phyloP scores from a whole-genome alignment of 2,113 vertebrate species.

The Pelecanoides urinatrix region DNA sequence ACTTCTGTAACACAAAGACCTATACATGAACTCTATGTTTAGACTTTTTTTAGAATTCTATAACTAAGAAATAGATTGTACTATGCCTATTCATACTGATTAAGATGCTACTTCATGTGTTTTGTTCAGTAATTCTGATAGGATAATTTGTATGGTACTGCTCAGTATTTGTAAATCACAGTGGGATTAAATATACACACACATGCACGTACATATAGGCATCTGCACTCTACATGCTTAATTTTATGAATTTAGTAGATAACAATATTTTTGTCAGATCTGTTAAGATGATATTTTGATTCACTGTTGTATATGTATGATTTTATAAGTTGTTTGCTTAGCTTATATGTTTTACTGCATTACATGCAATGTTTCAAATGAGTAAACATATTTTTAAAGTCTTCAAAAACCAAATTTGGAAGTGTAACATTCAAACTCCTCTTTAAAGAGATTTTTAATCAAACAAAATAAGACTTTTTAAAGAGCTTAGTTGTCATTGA shows the following conservation, averaged over 20 bases:
- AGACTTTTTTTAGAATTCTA: neutral
- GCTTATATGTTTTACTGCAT: neutral
- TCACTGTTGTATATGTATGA: neutral
- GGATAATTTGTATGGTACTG: neutral
- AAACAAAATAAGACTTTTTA: neutral
- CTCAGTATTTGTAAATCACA: neutral
- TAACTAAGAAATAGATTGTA: neutral
- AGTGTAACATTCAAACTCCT: neutral
- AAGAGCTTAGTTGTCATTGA: conserved; percentile 6
- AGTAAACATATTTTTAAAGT: neutral
- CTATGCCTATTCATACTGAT: neutral
- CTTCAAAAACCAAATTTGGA: neutral
- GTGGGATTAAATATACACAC: neutral
- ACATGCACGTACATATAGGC: neutral
- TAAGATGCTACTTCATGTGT: neutral
- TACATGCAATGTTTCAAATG: neutral
- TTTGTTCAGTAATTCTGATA: neutral
- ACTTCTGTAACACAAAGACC: neutral
- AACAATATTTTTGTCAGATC: neutral
- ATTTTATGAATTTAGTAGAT: neutral
- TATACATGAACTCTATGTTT: neutral
- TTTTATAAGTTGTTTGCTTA: neutral
- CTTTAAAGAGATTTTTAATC: neutral
- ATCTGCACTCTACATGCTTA: neutral
- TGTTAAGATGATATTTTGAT: neutral